phyloP scores from a whole-genome alignment of 2,888 invertebrate genomes.

The Tanypteryx hageni region DNA sequence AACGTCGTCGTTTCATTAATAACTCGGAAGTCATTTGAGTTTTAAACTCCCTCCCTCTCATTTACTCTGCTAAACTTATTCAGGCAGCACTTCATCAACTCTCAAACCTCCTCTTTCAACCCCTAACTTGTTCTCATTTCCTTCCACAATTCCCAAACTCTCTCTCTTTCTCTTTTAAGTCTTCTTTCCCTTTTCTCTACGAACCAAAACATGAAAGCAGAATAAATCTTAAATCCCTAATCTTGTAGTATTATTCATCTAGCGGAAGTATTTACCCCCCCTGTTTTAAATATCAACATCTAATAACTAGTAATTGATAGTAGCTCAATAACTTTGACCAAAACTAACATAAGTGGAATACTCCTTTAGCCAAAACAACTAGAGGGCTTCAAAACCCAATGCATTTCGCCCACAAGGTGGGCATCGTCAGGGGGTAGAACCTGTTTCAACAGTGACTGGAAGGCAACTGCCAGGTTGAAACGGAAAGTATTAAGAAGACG shows the following conservation, averaged over 20 bases:
- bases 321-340: too few relatives aligned
- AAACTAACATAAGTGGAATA: too few relatives aligned
- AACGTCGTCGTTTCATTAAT: neutral
- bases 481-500: too few relatives aligned
- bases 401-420: too few relatives aligned
- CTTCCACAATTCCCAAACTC: neutral
- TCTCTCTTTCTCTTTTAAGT: neutral
- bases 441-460: too few relatives aligned
- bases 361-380: too few relatives aligned
- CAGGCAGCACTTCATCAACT: slow-evolving; percentile 16
- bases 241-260: neutral
- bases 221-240: neutral
- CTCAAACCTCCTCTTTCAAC: neutral
- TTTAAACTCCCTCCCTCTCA: neutral
- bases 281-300: too few relatives aligned
- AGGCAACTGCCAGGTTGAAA: too few relatives aligned
- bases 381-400: too few relatives aligned
- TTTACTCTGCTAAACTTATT: slow-evolving; percentile 21
- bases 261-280: neutral
- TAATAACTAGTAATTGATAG: too few relatives aligned
- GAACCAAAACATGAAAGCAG: neutral
- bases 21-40: neutral
- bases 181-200: neutral
- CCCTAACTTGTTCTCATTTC: neutral
- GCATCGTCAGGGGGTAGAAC: too few relatives aligned